Evolutionary conservation across 2,888 invertebrate species (phyloP).

Genomic region (Drosophila cyrtoloma): DNA sequence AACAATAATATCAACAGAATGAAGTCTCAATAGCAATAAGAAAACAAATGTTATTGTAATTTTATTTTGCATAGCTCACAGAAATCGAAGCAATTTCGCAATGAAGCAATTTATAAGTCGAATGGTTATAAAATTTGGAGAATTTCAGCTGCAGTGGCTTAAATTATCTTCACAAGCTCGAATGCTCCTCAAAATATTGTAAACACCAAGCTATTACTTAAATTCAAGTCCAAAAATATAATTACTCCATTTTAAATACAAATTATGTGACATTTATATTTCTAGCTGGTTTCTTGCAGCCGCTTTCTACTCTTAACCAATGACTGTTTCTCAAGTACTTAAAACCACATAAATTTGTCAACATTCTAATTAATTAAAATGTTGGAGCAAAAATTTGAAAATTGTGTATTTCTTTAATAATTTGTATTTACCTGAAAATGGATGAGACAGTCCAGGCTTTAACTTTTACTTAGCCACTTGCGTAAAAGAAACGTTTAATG

Average conservation of each 20-base stretch:
- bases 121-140: background rate
- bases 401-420: background rate
- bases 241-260: background rate
- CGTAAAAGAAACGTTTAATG: slow-evolving; percentile 19
- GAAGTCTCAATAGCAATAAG: background rate
- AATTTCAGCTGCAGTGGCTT: background rate
- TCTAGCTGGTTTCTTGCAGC: background rate
- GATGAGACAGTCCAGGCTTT: slow-evolving; percentile 12
- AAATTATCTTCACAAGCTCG: background rate
- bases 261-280: background rate
- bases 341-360: background rate
- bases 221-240: background rate
- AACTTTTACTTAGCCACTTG: slow-evolving; percentile 13
- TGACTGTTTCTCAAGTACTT: background rate
- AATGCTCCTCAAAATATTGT: background rate
- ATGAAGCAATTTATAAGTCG: background rate
- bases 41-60: background rate
- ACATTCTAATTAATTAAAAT: slow-evolving; percentile 12
- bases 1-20: background rate
- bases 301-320: background rate
- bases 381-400: background rate
- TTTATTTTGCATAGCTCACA: background rate
- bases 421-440: background rate
- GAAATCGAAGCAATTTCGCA: background rate
- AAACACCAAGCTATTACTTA: background rate